Base-by-base conservation (phyloP, 1,140 invertebrate genomes). In the Brachionus rubens region DNA sequence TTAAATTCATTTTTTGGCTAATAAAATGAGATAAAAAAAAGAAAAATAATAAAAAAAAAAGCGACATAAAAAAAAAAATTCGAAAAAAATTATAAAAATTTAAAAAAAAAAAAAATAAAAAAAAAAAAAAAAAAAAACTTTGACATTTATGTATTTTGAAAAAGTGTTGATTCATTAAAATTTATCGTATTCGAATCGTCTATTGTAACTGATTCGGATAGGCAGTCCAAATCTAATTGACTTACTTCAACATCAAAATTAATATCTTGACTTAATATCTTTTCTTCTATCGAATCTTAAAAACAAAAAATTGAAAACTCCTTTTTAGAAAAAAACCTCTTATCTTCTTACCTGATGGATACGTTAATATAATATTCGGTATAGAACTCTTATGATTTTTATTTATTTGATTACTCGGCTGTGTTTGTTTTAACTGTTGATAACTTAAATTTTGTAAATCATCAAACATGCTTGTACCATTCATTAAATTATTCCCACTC, bases 311-410 rank as follows among this genome's bases (percentile, higher is more conserved):
- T 40, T 40, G 46, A 47, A 47, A 47, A 47, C 14, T 47, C 3
- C 24, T 41, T 2, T 19, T 40, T 0, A 43, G 40, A 67, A 0
- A 1, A 50, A 59, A 36, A 40, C n/a, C n/a, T n/a, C n/a, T 62
- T 62, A 16, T 62, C 7, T 14, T 5, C n/a, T 47, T 30, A 50
- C 68, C 68, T 28, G 36, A 4, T 24, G 68, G 36, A 54, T 12
- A 50, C 10, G 68, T 72, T 33, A 72, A 72, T 50, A 72, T 72
- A 10, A 72, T 72, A 26, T 72, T 54, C 40, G 68, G 68, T 28
- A 72, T 72, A 12, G 68, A 72, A 36, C 50, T 72, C 41, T 72
- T 72, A 24, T 72, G 68, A 65, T 65, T 65, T 46, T 65, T 65
- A 43, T 46, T 65, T 1, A 26, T 3, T 43, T 24, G 3, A 43